phyloP scores from a whole-genome alignment of 2,797 vertebrate genomes.

The Leuciscus waleckii region DNA sequence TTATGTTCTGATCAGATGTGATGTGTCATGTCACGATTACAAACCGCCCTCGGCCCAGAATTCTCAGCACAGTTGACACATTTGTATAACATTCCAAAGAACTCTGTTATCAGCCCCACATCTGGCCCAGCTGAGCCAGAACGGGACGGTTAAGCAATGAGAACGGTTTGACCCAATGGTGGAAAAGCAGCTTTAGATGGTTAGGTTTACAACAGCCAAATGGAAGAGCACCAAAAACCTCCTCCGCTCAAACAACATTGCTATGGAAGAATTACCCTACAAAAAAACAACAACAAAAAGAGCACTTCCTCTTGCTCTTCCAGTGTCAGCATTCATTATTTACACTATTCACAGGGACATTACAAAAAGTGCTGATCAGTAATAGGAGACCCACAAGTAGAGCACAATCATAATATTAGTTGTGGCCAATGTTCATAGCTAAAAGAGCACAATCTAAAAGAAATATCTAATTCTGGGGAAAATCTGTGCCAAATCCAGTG shows the following conservation, averaged over 20 bases:
- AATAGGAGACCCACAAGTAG: neutral
- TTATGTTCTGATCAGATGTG: neutral
- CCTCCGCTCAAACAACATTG: neutral
- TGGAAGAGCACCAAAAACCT: neutral
- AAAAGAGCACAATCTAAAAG: neutral
- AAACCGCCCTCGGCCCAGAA: no score
- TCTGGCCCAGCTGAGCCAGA: no score
- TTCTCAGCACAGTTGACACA: no score
- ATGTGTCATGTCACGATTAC: neutral
- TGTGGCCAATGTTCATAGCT: neutral
- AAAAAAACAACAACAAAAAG: no score
- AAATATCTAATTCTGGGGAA: neutral
- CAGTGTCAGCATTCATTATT: neutral
- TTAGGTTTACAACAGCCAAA: neutral
- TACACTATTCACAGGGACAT: neutral
- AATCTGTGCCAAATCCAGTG: neutral
- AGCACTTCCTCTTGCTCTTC: neutral
- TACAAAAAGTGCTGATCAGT: conserved; percentile 14
- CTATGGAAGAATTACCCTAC: neutral
- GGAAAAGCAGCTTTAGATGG: neutral
- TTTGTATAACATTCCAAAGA: no score
- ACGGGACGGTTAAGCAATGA: neutral
- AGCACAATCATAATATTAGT: conserved; percentile 6
- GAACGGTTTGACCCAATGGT: neutral
- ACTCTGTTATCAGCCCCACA: no score